phyloP scores from a whole-genome alignment of 1,140 invertebrate genomes.

The Drosophila eugracilis region DNA sequence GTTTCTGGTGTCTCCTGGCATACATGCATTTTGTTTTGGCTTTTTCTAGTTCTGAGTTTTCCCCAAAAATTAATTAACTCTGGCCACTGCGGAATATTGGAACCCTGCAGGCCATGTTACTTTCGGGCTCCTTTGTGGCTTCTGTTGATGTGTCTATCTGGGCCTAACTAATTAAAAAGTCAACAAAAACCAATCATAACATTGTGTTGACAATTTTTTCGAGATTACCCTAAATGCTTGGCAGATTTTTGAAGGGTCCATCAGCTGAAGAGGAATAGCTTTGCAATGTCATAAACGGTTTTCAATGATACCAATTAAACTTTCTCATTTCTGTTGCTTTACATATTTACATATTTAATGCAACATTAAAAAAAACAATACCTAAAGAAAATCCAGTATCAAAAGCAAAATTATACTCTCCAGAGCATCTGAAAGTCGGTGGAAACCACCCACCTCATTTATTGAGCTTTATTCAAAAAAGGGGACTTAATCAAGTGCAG shows the following conservation, averaged over 20 bases:
- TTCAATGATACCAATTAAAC: background rate
- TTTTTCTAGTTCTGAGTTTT: conserved; percentile 40
- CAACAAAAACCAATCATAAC: conserved; percentile 71
- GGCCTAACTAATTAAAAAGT: conserved; percentile 72
- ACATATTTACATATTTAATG: no score
- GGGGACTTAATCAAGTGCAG: conserved; percentile 55
- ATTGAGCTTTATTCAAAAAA: conserved; percentile 5
- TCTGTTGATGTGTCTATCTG: conserved; percentile 13
- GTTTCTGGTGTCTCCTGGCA: conserved; percentile 22
- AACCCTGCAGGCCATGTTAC: conserved; percentile 24
- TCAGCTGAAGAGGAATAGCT: background rate
- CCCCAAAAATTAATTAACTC: conserved; percentile 74
- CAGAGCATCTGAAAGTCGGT: conserved; percentile 12
- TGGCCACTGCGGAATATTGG: conserved; percentile 24
- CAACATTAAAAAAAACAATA: no score
- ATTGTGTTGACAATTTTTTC: conserved; percentile 43
- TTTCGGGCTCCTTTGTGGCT: conserved; percentile 30
- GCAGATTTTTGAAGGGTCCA: background rate
- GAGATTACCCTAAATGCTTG: background rate
- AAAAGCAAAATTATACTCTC: no score
- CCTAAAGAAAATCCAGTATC: background rate
- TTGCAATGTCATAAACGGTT: background rate
- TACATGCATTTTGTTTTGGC: conserved; percentile 56
- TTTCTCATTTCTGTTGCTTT: no score
- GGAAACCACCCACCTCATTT: background rate